Evolutionary conservation across 2,113 vertebrate genomes (phyloP).

Genomic region (Plestiodon gilberti): DNA sequence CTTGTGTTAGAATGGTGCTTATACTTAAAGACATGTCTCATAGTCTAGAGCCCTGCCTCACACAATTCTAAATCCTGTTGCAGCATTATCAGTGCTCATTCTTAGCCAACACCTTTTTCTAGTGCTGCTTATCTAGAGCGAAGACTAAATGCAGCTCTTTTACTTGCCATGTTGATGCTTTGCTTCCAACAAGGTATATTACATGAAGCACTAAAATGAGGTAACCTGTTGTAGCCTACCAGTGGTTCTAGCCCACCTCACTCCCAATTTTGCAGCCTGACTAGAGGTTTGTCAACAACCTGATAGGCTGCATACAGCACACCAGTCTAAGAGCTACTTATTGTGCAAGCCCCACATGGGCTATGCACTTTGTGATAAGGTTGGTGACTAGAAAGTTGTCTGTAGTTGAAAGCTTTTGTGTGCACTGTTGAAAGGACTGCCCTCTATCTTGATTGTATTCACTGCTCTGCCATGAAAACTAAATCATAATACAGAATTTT

Average conservation of each 20-base stretch:
- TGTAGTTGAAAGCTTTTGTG: constrained; percentile 51
- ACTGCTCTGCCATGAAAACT: neutral
- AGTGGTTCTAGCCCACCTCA: neutral
- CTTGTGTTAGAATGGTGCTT: accelerated
- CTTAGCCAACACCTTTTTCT: neutral
- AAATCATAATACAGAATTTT: neutral
- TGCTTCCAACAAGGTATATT: constrained; percentile 28
- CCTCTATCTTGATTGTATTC: neutral
- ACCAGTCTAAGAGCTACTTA: neutral
- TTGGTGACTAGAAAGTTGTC: constrained; percentile 44
- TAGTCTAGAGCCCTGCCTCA: neutral
- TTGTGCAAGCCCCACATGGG: neutral
- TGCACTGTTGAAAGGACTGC: constrained; percentile 28
- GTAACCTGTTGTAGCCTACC: neutral
- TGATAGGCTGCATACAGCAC: neutral
- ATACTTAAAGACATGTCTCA: neutral
- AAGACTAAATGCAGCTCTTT: neutral
- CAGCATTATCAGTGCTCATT: accelerated
- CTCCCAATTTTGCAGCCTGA: neutral
- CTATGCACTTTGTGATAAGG: constrained; percentile 27
- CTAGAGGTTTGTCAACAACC: constrained; percentile 28
- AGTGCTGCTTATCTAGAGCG: neutral
- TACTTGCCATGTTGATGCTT: too few species aligned
- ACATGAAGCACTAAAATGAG: constrained; percentile 66
- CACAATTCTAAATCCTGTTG: neutral